Conservation (phyloP, 2,113 vertebrate species). For the Calyptommatus sinebrachiatus region DNA sequence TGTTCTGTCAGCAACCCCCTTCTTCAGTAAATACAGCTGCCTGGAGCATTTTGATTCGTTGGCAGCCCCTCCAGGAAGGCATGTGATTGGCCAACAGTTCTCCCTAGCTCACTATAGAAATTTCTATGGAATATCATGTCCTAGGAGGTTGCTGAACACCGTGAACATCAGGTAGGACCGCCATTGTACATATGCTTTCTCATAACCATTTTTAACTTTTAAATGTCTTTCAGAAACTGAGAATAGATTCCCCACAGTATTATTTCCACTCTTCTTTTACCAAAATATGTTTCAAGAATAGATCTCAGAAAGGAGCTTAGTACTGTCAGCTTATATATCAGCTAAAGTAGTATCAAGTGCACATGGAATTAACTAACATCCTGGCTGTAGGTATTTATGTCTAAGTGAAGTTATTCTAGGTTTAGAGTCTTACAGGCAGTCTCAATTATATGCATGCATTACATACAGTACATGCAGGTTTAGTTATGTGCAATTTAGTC, state of each 20-base stretch:
- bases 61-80: no score
- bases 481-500: no score
- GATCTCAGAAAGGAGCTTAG: conserved; percentile 30
- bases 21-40: no score
- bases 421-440: not conserved
- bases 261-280: conserved; percentile 18
- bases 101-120: no score
- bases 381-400: not conserved
- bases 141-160: no score
- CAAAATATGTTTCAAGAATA: conserved; percentile 34
- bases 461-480: no score
- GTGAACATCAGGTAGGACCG: no score
- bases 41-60: no score
- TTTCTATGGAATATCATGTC: no score
- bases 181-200: not conserved
- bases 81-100: no score
- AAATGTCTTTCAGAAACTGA: not conserved
- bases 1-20: no score
- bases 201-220: not conserved
- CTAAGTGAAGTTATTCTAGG: not conserved
- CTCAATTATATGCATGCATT: not conserved
- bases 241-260: not conserved
- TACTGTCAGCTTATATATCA: conserved; percentile 1
- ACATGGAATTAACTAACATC: not conserved
- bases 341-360: conserved; percentile 7